Evolutionary conservation across 2,888 invertebrate species (phyloP), one percentile per base, ranked within the genome.

Genomic region (Scaptomyza reducta): DNA sequence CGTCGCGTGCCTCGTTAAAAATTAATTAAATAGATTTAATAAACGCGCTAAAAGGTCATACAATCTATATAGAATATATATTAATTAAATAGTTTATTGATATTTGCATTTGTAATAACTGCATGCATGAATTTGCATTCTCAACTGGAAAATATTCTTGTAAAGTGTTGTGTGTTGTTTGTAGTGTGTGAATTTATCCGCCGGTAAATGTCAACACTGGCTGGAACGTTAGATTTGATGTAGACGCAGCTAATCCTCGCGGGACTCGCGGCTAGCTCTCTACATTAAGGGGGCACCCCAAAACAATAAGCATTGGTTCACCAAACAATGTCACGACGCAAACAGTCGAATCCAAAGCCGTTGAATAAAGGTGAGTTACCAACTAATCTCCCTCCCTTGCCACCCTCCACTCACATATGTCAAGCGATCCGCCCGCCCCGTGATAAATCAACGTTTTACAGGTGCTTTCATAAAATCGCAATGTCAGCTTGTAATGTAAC

Each of bases 261-360:
- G 56, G 35, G 25, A 35, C 50, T 44, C 41, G 49, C 41, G 49
- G 38, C 35, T 38, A 60, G 60, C 66, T 64, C 71, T 70, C 58
- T 42, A 46, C 63, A 78, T 74, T 72, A 77, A n/a, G 1, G n/a
- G 70, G 69, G 76, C 72, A 71, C 74, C 69, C 73, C n/a, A 35
- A 74, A 47, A 74, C 72, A 50, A 67, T 77, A 74, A 82, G 74
- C 70, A 75, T 69, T 80, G 78, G 71, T 33, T 50, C 18, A 47
- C 55, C 78, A 74, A 70, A 87, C 82, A 88, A 97, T 97, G 97
- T 97, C 97, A 92, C 96, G 97, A 92, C 94, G 97, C 93, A 97
- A 97, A 94, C 97, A 97, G 94, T 96, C 97, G 93, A 97, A 97
- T 93, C 97, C 97, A 89, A 97, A 97, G 93, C 97, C 97, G 92